phyloP scores from a whole-genome alignment of 2,888 invertebrate species.

The Desoria tigrina region DNA sequence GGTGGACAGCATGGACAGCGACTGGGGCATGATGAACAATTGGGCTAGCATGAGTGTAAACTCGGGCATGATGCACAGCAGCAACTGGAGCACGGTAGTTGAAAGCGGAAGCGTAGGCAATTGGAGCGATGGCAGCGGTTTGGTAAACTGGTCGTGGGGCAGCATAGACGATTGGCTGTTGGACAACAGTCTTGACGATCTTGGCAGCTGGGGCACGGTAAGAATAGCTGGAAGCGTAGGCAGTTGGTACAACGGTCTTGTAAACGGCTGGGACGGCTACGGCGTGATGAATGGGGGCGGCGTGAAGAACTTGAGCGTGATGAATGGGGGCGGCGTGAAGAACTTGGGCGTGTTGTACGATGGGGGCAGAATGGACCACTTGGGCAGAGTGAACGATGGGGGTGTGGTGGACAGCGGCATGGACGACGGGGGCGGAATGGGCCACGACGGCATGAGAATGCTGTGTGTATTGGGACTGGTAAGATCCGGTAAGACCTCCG shows the following conservation, averaged over 20 bases:
- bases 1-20: conserved; percentile 8
- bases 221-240: conserved; percentile 27
- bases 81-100: conserved; percentile 2
- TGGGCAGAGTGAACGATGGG: conserved; percentile 18
- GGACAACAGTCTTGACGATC: conserved; percentile 14
- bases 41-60: conserved; percentile 2
- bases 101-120: not conserved
- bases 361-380: not conserved
- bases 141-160: conserved; percentile 21
- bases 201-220: conserved; percentile 37
- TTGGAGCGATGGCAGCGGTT: not conserved
- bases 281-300: conserved; percentile 16
- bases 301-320: conserved; percentile 8
- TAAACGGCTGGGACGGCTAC: not conserved
- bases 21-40: conserved; percentile 10
- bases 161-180: conserved; percentile 14
- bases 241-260: conserved; percentile 21
- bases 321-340: too few relatives aligned
- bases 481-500: conserved; percentile 15
- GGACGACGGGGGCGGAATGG: conserved; percentile 11
- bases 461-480: conserved; percentile 2
- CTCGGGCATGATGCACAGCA: too few relatives aligned
- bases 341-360: conserved; percentile 2
- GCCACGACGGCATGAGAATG: conserved; percentile 5
- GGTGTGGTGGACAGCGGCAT: conserved; percentile 9